Conservation (phyloP, 37 sponge, comb jelly and placozoan genomes). For the Bolinopsis microptera region DNA sequence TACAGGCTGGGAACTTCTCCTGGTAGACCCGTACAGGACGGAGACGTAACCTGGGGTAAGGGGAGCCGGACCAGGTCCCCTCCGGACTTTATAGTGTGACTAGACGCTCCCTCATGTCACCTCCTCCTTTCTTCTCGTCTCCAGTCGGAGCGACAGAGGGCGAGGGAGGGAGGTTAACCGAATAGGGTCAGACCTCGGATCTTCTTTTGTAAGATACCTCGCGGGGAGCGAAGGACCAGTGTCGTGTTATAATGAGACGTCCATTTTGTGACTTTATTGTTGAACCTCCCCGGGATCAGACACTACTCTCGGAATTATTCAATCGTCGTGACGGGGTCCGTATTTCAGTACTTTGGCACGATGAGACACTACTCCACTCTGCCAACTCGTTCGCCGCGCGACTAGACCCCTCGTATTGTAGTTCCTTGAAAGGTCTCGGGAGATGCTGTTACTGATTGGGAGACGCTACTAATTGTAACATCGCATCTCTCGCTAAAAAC, state of each 20-base stretch:
- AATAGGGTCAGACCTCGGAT: not conserved
- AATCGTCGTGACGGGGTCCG: not conserved
- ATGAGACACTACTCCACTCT: not conserved
- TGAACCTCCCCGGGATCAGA: not conserved
- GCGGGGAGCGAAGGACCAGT: not conserved
- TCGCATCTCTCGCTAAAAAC: not conserved
- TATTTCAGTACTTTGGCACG: not conserved
- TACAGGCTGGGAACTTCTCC: not conserved
- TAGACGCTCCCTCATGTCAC: not conserved
- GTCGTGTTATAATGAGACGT: not conserved
- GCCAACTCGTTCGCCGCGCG: not conserved
- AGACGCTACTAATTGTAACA: not conserved
- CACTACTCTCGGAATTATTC: not conserved
- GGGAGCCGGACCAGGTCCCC: not conserved
- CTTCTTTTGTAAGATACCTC: not conserved
- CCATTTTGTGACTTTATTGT: not conserved
- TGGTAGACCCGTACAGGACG: not conserved
- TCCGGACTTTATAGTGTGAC: not conserved
- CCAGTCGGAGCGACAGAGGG: not conserved
- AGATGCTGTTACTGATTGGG: not conserved
- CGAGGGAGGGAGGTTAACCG: not conserved
- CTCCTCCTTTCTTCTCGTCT: not conserved
- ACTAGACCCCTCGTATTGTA: not conserved
- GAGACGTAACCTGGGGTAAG: not conserved
- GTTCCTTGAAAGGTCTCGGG: not conserved